These are phyloP conservation scores for Leucophenga maculata DNA, from an alignment of 2,888 invertebrate genomes.

Conservation along the genomic window DNA sequence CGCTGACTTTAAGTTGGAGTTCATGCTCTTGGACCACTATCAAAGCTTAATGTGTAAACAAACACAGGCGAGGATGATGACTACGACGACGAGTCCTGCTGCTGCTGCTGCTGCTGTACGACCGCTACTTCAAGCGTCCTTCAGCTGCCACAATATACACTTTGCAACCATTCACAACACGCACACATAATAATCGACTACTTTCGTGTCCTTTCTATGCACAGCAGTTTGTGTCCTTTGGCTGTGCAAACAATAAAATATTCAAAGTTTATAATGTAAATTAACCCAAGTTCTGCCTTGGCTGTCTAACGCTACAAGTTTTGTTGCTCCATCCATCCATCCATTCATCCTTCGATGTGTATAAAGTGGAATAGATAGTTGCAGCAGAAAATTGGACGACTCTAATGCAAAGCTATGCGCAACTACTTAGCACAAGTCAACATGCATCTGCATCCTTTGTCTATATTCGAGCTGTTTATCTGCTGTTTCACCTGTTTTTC, in stretches of 20 bases:
- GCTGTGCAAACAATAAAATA: conserved; percentile 60
- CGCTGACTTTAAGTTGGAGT: not conserved
- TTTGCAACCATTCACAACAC: no score
- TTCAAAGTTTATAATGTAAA: conserved; percentile 64
- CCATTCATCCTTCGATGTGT: no score
- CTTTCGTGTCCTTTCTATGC: conserved; percentile 47
- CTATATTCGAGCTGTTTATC: not conserved
- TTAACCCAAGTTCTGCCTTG: conserved; percentile 63
- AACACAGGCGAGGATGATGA: not conserved
- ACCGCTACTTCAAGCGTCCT: not conserved
- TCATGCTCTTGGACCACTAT: not conserved
- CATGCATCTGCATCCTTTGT: not conserved
- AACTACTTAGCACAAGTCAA: no score
- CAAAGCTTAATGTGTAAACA: not conserved
- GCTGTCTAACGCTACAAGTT: conserved; percentile 24
- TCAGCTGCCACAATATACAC: no score
- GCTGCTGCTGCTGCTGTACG: not conserved
- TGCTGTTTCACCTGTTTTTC: conserved; percentile 8
- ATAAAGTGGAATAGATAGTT: no score
- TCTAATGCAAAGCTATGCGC: no score
- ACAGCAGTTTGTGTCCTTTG: conserved; percentile 11
- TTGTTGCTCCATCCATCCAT: not conserved
- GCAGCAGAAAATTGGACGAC: no score
- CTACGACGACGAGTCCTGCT: not conserved
- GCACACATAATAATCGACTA: no score